Evolutionary conservation across 1,140 invertebrate genomes (phyloP).

Genomic region (Centruroides sculpturatus): DNA sequence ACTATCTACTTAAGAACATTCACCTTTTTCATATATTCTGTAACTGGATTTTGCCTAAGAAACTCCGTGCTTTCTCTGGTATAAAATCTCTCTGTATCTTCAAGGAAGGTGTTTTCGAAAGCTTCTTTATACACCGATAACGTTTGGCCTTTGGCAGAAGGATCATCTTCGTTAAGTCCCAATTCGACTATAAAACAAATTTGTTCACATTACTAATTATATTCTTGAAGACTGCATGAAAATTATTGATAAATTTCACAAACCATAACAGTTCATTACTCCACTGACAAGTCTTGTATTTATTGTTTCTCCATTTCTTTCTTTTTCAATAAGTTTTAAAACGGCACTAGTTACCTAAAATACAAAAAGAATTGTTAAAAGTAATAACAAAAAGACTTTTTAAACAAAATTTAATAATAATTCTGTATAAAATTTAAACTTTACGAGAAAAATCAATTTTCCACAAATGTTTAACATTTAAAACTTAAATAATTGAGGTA

Average conservation of each 20-base stretch:
- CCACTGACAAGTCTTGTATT: constrained; percentile 91
- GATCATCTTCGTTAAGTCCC: constrained; percentile 53
- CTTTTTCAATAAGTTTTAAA: constrained; percentile 86
- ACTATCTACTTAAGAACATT: not conserved
- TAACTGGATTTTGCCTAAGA: constrained; percentile 87
- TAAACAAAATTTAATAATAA: not conserved
- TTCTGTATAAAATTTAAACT: not conserved
- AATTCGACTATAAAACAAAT: constrained; percentile 33
- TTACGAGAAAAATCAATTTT: not conserved
- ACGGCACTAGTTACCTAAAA: constrained; percentile 80
- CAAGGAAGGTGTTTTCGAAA: constrained; percentile 88
- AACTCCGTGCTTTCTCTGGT: constrained; percentile 86
- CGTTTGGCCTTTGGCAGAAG: constrained; percentile 17
- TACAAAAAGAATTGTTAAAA: not conserved
- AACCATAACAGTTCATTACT: constrained; percentile 53
- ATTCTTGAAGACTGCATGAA: too few species aligned
- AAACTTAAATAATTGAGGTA: not conserved
- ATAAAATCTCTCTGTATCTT: constrained; percentile 93
- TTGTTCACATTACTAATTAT: too few species aligned
- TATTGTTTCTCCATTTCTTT: constrained; percentile 91
- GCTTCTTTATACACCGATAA: constrained; percentile 86
- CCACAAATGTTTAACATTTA: not conserved
- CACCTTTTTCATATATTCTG: constrained; percentile 55
- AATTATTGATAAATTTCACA: not conserved
- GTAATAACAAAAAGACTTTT: not conserved